Evolutionary conservation across 2,888 invertebrate species (phyloP), one percentile per base, ranked within the genome.

Genomic region (Spodoptera picta): DNA sequence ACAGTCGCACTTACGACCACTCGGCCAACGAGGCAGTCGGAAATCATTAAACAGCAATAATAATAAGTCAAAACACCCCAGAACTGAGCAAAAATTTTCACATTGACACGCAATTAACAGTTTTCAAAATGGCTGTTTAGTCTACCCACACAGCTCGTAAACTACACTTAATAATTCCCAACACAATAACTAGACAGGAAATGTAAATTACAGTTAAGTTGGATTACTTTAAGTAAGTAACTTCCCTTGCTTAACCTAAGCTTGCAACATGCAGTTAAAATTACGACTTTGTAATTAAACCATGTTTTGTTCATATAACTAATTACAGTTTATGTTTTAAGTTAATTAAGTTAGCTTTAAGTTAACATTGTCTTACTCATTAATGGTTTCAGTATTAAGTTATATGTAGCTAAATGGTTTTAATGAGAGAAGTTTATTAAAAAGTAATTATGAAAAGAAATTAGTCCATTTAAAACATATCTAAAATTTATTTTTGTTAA

Each of bases 281-380:
- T 76, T 49, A 79, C 67, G 47, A 51, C 48, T 36, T 31, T 54
- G 52, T 76, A 70, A 79, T 79, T 79, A 77, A 76, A 43, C 53
- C 50, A 11, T 63, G 66, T 66, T 73, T 60, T 58, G 48, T 47
- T 61, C 14, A 53, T 50, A 44, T 74, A 63, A 64, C 49, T 47
- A 59, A 64, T 53, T 45, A 59, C 43, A 54, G 19, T 75, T 74
- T 74, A 71, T 63, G 64, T 60, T 46, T 45, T 6, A 55, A 47
- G 31, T 69, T 74, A 74, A 71, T 71, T 59, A 74, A 54, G 14
- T 59, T 43, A 14, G 7, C 19, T 57, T 46, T 55, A 43, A 27
- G 45, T 56, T 59, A 48, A 63, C 71, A 63, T 53, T 59, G 75
- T 54, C 36, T 36, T 36, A 36, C 36, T 36, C 36, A 42, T 56